phyloP scores from a whole-genome alignment of 2,888 invertebrate genomes.

The Agrotis segetum region DNA sequence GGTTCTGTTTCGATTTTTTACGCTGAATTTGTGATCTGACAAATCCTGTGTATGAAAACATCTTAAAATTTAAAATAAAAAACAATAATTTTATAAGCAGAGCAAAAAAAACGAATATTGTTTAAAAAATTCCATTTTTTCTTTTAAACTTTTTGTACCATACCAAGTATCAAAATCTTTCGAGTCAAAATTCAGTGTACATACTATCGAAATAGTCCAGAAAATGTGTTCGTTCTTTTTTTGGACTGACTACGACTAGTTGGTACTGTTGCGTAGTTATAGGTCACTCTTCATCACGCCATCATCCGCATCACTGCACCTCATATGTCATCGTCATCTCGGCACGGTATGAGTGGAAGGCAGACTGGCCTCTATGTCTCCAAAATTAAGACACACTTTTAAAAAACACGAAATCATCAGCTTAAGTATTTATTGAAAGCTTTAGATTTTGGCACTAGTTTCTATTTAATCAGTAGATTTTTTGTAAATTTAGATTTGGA shows the following conservation, averaged over 20 bases:
- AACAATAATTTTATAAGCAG: neutral
- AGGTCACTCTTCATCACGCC: slow-evolving; percentile 77
- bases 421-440: slow-evolving; percentile 56
- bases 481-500: slow-evolving; percentile 1
- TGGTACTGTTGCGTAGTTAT: slow-evolving; percentile 83
- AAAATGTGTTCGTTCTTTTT: slow-evolving; percentile 62
- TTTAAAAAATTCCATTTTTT: no score
- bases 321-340: slow-evolving; percentile 84
- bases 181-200: slow-evolving; percentile 18
- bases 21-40: slow-evolving; percentile 22
- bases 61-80: neutral
- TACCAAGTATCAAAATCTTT: slow-evolving; percentile 17
- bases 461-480: slow-evolving; percentile 34
- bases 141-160: no score
- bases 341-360: slow-evolving; percentile 88
- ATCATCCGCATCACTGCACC: slow-evolving; percentile 89
- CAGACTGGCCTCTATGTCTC: slow-evolving; percentile 76
- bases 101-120: no score
- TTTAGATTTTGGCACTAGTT: slow-evolving; percentile 24
- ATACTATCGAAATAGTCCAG: slow-evolving; percentile 42
- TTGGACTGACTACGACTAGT: slow-evolving; percentile 80
- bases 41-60: neutral
- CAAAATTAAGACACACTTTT: slow-evolving; percentile 25
- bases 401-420: slow-evolving; percentile 24
- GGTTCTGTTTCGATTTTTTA: slow-evolving; percentile 19